A percentile compares a stretch with the other conserved stretches of the same genome.
These are phyloP conservation scores for Phengaris alcon DNA, from an alignment of 2,888 invertebrate genomes.

Conservation along the genomic window DNA sequence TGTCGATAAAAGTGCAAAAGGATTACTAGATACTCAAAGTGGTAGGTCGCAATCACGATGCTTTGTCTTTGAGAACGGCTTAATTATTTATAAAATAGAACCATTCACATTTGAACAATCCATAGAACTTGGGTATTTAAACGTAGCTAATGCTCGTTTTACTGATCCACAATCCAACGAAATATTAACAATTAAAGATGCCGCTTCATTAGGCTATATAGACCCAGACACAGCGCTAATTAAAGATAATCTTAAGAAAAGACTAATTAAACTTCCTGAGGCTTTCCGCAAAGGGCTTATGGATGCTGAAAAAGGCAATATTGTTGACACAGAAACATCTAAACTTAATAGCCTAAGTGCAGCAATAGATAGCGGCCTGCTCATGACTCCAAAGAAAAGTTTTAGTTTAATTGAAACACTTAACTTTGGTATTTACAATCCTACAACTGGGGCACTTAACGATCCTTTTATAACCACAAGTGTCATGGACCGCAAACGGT, in stretches of 20 bases:
- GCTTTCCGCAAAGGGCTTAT: conserved; percentile 92
- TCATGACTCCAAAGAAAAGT: conserved; percentile 88
- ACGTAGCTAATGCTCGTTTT: conserved; percentile 86
- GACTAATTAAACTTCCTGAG: conserved; percentile 88
- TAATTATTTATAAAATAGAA: conserved; percentile 85
- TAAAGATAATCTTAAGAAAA: conserved; percentile 90
- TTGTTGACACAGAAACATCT: conserved; percentile 89
- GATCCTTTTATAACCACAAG: conserved; percentile 89
- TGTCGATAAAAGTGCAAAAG: conserved; percentile 84
- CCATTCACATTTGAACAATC: conserved; percentile 90
- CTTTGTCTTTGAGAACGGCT: conserved; percentile 87
- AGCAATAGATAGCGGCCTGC: conserved; percentile 87
- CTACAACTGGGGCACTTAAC: conserved; percentile 88
- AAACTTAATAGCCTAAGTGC: conserved; percentile 86
- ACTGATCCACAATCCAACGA: conserved; percentile 84
- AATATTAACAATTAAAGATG: conserved; percentile 86
- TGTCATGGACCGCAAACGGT: conserved; percentile 84
- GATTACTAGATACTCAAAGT: conserved; percentile 84
- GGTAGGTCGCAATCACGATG: conserved; percentile 83
- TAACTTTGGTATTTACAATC: conserved; percentile 89
- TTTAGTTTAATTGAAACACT: conserved; percentile 89
- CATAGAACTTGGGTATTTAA: conserved; percentile 85
- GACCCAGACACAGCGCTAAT: conserved; percentile 92
- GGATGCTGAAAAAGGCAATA: conserved; percentile 91
- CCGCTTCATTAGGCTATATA: conserved; percentile 86